Conservation (phyloP, 2,888 invertebrate species). For the Watsonalla binaria region DNA sequence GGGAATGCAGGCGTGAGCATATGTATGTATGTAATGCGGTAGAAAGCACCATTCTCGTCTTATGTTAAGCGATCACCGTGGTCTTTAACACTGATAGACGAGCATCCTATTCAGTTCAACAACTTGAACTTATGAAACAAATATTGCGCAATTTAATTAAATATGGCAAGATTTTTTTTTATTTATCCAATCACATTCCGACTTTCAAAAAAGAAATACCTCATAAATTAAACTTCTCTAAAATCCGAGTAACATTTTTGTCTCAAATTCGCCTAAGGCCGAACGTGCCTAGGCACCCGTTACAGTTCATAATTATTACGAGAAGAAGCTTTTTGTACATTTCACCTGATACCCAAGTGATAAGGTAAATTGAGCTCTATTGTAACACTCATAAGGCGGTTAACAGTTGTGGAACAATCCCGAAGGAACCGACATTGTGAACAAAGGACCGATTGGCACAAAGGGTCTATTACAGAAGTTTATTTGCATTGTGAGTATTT, state of each 20-base stretch:
- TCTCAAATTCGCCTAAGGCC: background rate
- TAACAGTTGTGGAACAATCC: background rate
- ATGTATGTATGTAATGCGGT: too few relatives aligned
- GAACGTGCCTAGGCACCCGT: background rate
- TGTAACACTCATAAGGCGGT: background rate
- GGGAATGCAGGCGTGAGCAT: too few relatives aligned
- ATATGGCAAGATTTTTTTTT: too few relatives aligned
- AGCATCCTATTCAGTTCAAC: too few relatives aligned
- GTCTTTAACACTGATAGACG: too few relatives aligned
- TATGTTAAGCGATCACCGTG: too few relatives aligned
- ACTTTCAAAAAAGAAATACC: background rate
- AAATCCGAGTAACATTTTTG: background rate
- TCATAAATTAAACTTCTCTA: background rate
- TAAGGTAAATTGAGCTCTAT: background rate
- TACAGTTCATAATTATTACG: conserved; percentile 7
- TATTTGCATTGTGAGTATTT: background rate
- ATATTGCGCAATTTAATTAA: too few relatives aligned
- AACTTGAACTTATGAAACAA: too few relatives aligned
- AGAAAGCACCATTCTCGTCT: too few relatives aligned
- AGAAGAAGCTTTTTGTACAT: background rate
- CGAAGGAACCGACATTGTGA: background rate
- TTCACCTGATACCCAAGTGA: background rate
- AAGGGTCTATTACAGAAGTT: background rate
- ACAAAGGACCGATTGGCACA: background rate
- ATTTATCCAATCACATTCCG: too few relatives aligned